Evolutionary conservation across 2,113 vertebrate species (phyloP), one percentile per base, ranked within the genome.

Genomic region (Gobius niger): DNA sequence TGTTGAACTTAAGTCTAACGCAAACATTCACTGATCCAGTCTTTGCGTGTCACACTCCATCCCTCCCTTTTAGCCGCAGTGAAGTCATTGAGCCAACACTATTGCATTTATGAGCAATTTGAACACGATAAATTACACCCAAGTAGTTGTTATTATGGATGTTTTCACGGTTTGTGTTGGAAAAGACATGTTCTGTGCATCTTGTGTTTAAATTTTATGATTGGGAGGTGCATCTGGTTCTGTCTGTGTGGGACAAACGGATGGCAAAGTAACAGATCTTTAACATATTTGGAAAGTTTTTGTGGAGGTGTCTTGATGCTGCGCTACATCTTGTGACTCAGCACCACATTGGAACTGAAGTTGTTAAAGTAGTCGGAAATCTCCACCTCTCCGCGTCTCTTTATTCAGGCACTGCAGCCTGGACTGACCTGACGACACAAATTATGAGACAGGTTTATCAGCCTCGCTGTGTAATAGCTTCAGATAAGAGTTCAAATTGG

Each of bases 241-340:
- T 34, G 24, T 34, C 24, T 34, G 24, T 34, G 24, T n/a, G 24
- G 24, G 24, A 34, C 24, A 34, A 34, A 34, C 24, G 5, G 0
- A 34, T 34, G 24, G 24, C 24, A 34, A 34, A 34, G 24, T 34
- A 34, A 34, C 24, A 34, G 24, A 34, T 34, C 24, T 34, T 34
- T 34, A 4, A 34, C 24, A 34, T 34, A 34, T 34, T 34, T 34
- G 24, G 24, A 34, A 34, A 34, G 24, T 34, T 34, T 34, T 34
- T 49, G 11, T 14, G 6, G 47, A 49, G 72, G 77, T 76, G 74
- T 75, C 72, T 88, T 87, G 90, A 84, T 8, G 51, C 61, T 71
- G 67, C 64, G 49, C 68, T 74, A 86, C 85, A 89, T 78, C 65
- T 57, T 63, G 88, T 89, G 86, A 85, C 57, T 92, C 89, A 88